Base-by-base conservation (phyloP, 2,797 vertebrate species). In the Bovichtus diacanthus region DNA sequence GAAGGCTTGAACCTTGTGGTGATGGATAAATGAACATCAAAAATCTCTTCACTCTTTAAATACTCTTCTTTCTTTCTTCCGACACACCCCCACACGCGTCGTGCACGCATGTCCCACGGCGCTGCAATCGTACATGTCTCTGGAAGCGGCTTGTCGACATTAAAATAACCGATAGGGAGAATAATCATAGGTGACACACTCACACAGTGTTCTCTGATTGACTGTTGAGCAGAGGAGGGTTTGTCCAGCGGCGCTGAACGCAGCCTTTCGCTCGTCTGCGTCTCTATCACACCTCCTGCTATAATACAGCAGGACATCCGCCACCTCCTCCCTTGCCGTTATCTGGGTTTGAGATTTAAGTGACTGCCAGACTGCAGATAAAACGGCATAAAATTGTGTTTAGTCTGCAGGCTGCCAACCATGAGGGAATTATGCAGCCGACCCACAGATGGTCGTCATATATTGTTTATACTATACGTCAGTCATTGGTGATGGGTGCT, bases 1-100 rank as follows among this genome's bases (percentile, higher is more conserved):
- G 47, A 36, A 59, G 44, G 65, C 23, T 82, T 39, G 86, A 78
- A 16, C 29, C 64, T 76, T 64, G 61, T 47, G 59, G 38, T 80
- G 51, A 82, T 19, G 43, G 76, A 83, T 55, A 73, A 61, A 89
- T 83, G 2, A 86, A 75, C 19, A 67, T 63, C 80, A 68, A 76
- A 74, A 54, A 44, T 56, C 19, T 25, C 38, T 61, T 16, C 6
- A 8, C n/a, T 27, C 18, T 6, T 21, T 6, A 9, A 15, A 15
- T 74, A 46, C 41, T 38, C 15, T 39, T 44, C 25, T 56, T 18
- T 21, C 29, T 44, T 55, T 31, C 36, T 15, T 16, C 43, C 27
- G 4, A 46, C 31, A 23, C 21, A 25, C 65, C 7, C 65, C 7
- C 31, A 29, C 4, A 11, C 12, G 21, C 34, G 0, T 51, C 43